Base-by-base conservation (phyloP, 2,113 vertebrate species). In the Takifugu flavidus region DNA sequence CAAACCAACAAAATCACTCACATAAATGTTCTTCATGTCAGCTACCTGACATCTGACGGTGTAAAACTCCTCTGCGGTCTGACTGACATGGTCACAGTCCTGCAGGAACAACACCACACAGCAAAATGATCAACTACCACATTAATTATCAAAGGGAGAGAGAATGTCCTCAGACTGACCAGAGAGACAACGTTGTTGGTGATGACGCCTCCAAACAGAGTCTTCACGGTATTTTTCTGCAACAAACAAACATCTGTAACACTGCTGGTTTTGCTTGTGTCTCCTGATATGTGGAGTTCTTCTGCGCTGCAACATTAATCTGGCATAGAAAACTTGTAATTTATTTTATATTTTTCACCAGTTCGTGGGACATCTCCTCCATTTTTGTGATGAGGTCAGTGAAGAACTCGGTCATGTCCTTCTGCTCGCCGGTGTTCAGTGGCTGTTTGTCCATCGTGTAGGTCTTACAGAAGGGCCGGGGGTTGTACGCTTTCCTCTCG, bases 1-100 rank as follows among this genome's bases (percentile, higher is more conserved):
- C 20, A 20, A 20, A 20, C 20, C 20, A 20, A 20, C 20, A 20
- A 20, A 20, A 20, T 20, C 0, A 93, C 97, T 97, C 82, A 99
- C 97, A 67, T 98, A 99, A 88, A 99, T 99, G 88, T 99, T 99
- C 89, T 99, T 98, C 96, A 99, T 99, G 74, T 98, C 96, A 11
- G 97, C 97, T 44, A 99, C 96, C 70, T 99, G 97, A 89, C 97
- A 99, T 45, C 97, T 89, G 71, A 99, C 97, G 0, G 97, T 99
- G 86, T 99, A 99, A 84, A 98, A 99, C 83, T 99, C 97, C 87
- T 99, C 97, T 3, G 95, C 97, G 13, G 97, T 98, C 86, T 99
- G 97, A 84, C 97, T 99, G 70, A 99, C 96, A 13, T 99, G 97
- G 78, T 98, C 97, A 87, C 97, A 99, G 80, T 99, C 97, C 97